Conservation (phyloP, 2,888 invertebrate genomes). For the Ophion slaviceki region DNA sequence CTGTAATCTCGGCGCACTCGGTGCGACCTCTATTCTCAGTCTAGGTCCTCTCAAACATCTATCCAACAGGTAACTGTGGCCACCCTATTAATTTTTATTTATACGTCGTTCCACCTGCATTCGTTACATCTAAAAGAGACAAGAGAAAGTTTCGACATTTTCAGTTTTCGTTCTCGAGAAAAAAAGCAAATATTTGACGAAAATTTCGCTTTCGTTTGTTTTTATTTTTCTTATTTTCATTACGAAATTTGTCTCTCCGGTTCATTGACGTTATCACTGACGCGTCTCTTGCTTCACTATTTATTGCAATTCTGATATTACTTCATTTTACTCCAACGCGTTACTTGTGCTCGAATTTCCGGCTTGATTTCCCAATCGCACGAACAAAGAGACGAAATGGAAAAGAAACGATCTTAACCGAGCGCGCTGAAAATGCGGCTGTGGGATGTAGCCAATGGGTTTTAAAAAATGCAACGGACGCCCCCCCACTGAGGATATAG, state of each 20-base stretch:
- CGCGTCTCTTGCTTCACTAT: conserved; percentile 23
- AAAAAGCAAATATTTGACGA: not conserved
- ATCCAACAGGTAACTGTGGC: conserved; percentile 80
- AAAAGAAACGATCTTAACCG: conserved; percentile 13
- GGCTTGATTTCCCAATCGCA: not conserved
- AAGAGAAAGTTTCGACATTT: not conserved
- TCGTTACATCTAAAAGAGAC: conserved; percentile 3
- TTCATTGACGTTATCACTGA: not conserved
- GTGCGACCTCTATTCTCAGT: conserved; percentile 89
- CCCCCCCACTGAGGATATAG: conserved; percentile 65
- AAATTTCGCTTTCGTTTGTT: not conserved
- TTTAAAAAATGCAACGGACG: conserved; percentile 31
- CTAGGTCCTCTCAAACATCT: conserved; percentile 88
- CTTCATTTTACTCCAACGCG: conserved; percentile 3
- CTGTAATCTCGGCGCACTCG: conserved; percentile 87
- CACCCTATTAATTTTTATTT: conserved; percentile 54
- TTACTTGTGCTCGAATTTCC: conserved; percentile 3
- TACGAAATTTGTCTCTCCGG: not conserved
- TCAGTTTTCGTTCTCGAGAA: not conserved
- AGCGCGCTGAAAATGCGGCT: conserved; percentile 21
- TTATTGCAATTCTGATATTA: conserved; percentile 38
- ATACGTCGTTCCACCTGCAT: not conserved
- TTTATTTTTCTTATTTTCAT: conserved; percentile 17
- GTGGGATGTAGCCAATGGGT: conserved; percentile 14
- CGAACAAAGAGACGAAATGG: not conserved